Conservation (phyloP, 2,797 vertebrate genomes). For the Cyclura pinguis region DNA sequence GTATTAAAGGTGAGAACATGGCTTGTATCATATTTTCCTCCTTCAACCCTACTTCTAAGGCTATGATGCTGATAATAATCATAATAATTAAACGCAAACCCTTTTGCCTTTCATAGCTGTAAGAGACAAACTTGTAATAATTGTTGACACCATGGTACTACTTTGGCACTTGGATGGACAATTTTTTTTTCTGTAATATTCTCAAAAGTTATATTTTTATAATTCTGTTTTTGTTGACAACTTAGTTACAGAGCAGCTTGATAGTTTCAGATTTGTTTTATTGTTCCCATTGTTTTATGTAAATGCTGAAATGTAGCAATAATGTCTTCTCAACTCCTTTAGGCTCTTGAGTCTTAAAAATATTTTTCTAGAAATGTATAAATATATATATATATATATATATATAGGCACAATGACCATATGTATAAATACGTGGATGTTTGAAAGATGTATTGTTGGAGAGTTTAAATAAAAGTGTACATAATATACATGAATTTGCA, state of each 20-base stretch:
- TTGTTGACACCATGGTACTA: constrained; percentile 81
- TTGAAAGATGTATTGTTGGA: constrained; percentile 77
- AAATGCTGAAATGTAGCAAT: constrained; percentile 86
- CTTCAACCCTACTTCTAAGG: constrained; percentile 53
- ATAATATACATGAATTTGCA: constrained; percentile 68
- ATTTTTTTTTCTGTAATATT: constrained; percentile 71
- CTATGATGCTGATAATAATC: constrained; percentile 33
- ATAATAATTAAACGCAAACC: constrained; percentile 30
- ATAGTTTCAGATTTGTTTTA: constrained; percentile 73
- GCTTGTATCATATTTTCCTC: not conserved
- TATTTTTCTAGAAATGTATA: constrained; percentile 83
- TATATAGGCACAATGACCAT: constrained; percentile 80
- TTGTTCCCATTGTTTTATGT: constrained; percentile 81
- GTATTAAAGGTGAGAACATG: not conserved
- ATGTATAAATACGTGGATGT: constrained; percentile 84
- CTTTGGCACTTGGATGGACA: constrained; percentile 78
- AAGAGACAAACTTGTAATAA: constrained; percentile 70
- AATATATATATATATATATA: constrained; percentile 75
- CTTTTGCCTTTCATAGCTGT: constrained; percentile 71
- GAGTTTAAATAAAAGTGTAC: constrained; percentile 85
- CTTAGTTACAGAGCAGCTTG: constrained; percentile 79
- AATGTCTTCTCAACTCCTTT: constrained; percentile 83
- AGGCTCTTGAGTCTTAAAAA: constrained; percentile 78
- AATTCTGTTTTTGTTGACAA: constrained; percentile 76
- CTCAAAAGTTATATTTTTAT: constrained; percentile 88